phyloP scores from a whole-genome alignment of 2,888 invertebrate genomes.

The Teinopalpus imperialis region DNA sequence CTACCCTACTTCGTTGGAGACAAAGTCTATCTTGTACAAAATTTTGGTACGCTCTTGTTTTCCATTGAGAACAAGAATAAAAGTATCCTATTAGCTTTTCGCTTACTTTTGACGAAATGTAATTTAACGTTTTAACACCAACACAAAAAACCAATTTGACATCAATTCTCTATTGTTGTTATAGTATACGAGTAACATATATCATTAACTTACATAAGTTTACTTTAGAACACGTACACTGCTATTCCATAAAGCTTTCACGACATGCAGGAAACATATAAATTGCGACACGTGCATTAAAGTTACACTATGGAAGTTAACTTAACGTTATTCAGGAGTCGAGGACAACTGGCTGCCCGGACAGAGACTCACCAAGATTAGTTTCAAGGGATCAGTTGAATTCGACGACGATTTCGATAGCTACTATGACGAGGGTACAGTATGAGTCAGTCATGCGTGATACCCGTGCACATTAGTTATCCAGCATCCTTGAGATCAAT shows the following conservation, averaged over 20 bases:
- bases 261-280: constrained; percentile 36
- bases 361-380: constrained; percentile 78
- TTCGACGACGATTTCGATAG: constrained; percentile 79
- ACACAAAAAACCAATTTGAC: background rate
- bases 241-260: constrained; percentile 27
- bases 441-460: constrained; percentile 64
- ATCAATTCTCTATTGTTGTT: too few relatives aligned
- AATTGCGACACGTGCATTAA: constrained; percentile 35
- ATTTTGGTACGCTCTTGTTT: too few relatives aligned
- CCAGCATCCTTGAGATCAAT: constrained; percentile 46
- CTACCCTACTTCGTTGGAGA: background rate
- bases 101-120: too few relatives aligned
- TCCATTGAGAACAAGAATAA: too few relatives aligned
- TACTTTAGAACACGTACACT: constrained; percentile 4
- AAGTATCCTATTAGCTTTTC: too few relatives aligned
- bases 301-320: constrained; percentile 58
- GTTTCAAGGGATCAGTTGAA: constrained; percentile 74
- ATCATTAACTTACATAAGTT: too few relatives aligned
- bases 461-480: constrained; percentile 57
- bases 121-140: too few relatives aligned
- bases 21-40: too few relatives aligned
- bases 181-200: too few relatives aligned
- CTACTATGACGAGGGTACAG: constrained; percentile 75
- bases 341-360: constrained; percentile 79
- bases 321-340: constrained; percentile 71